Conservation (phyloP, 2,888 invertebrate species). For the Allacma fusca region DNA sequence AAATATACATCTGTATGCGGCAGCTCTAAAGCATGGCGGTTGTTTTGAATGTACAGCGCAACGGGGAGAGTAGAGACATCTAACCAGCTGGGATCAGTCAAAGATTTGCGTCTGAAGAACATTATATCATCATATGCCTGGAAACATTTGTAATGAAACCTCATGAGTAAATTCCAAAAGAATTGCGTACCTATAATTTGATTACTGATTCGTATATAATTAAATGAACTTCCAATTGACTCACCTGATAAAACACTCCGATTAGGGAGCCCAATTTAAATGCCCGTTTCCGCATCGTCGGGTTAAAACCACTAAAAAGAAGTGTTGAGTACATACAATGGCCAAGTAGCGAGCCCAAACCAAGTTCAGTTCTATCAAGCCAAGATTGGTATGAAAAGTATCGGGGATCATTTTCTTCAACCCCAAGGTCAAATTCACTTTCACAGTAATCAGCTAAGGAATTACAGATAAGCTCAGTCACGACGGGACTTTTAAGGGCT, state of each 20-base stretch:
- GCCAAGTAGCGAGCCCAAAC: conserved; percentile 40
- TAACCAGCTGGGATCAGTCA: conserved; percentile 41
- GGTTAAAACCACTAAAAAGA: conserved; percentile 43
- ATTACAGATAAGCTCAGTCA: conserved; percentile 39
- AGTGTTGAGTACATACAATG: conserved; percentile 39
- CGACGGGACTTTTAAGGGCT: conserved; percentile 42
- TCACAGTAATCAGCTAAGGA: conserved; percentile 45
- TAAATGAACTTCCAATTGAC: neutral
- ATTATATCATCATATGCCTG: conserved; percentile 46
- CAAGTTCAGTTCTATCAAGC: conserved; percentile 32
- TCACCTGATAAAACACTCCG: conserved; percentile 44
- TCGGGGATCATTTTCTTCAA: conserved; percentile 3
- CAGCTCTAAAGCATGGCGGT: conserved; percentile 21
- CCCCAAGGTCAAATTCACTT: conserved; percentile 44
- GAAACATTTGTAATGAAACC: neutral
- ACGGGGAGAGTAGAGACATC: conserved; percentile 42
- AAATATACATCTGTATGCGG: conserved; percentile 32
- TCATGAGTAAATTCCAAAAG: neutral
- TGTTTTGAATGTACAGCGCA: conserved; percentile 29
- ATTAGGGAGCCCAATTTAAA: conserved; percentile 39
- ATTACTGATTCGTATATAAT: neutral
- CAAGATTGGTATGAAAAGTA: conserved; percentile 37
- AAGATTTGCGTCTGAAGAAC: conserved; percentile 34
- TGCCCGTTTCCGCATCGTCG: conserved; percentile 6
- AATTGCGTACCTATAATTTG: neutral